Percentiles rank a stretch among this genome's conserved stretches.
Evolutionary conservation across 2,113 vertebrate species (phyloP).

Genomic region (Podarcis muralis): DNA sequence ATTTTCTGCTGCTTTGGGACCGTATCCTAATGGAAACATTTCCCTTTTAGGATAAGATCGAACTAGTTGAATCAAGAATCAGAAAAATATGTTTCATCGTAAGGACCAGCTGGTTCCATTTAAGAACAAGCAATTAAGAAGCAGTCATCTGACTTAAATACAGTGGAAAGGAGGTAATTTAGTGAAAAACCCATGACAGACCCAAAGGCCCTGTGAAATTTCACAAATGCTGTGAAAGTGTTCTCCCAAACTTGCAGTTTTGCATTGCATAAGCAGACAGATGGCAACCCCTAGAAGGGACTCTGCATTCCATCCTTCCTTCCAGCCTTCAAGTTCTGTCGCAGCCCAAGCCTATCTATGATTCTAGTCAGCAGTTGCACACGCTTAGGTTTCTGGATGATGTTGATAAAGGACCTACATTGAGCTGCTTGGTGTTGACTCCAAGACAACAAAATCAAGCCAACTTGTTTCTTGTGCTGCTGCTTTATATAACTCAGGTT

Average conservation of each 20-base stretch:
- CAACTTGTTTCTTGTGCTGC: neutral
- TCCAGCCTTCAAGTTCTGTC: neutral
- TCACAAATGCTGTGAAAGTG: neutral
- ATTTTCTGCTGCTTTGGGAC: neutral
- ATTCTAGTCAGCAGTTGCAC: neutral
- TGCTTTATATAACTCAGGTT: neutral
- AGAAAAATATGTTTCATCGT: neutral
- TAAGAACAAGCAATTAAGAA: neutral
- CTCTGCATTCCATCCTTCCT: neutral
- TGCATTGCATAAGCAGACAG: neutral
- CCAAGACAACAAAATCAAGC: neutral
- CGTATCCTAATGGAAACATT: conserved; percentile 1
- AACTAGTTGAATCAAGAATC: neutral
- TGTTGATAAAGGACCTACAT: neutral
- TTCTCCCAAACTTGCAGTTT: neutral
- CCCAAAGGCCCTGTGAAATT: neutral
- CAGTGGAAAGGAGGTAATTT: conserved; percentile 11
- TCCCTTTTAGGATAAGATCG: neutral
- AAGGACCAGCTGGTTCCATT: neutral
- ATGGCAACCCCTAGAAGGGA: neutral
- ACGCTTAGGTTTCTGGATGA: neutral
- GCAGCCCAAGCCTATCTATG: neutral
- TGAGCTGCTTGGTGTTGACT: neutral
- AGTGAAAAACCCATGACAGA: neutral
- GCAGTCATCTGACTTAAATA: neutral